Evolutionary conservation across 2,797 vertebrate species (phyloP).

Genomic region (Protosalanx chinensis): DNA sequence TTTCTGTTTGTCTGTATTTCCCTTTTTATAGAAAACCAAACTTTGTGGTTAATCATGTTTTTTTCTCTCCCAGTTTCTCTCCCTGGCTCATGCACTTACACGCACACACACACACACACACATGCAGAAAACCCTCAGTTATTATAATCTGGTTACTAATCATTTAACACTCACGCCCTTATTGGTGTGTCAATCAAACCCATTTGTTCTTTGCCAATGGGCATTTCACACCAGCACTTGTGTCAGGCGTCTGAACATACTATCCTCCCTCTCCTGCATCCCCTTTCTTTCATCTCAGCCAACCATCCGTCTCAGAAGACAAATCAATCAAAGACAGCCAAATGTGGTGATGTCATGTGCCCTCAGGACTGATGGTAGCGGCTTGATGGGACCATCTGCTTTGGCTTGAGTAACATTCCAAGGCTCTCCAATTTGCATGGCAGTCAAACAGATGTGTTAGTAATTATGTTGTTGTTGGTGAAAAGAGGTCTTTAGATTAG

Average conservation of each 20-base stretch:
- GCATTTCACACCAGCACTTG: constrained; percentile 37
- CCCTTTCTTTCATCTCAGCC: constrained; percentile 27
- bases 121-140: not conserved
- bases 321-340: constrained; percentile 64
- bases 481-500: constrained; percentile 13
- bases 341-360: constrained; percentile 71
- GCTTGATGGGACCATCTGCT: constrained; percentile 63
- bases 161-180: constrained; percentile 30
- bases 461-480: constrained; percentile 36
- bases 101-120: not conserved
- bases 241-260: not conserved
- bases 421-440: constrained; percentile 68
- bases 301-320: constrained; percentile 58
- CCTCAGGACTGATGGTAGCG: constrained; percentile 52
- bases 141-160: not conserved
- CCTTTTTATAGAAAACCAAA: not conserved
- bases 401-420: constrained; percentile 63
- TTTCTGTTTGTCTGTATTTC: not conserved
- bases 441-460: constrained; percentile 63
- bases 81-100: not conserved
- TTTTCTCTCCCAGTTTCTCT: not conserved
- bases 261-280: constrained; percentile 24
- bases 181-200: constrained; percentile 10
- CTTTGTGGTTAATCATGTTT: not conserved
- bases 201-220: constrained; percentile 39